These are phyloP conservation scores for Antennarius striatus DNA, from an alignment of 2,113 vertebrate genomes.

Conservation along the genomic window DNA sequence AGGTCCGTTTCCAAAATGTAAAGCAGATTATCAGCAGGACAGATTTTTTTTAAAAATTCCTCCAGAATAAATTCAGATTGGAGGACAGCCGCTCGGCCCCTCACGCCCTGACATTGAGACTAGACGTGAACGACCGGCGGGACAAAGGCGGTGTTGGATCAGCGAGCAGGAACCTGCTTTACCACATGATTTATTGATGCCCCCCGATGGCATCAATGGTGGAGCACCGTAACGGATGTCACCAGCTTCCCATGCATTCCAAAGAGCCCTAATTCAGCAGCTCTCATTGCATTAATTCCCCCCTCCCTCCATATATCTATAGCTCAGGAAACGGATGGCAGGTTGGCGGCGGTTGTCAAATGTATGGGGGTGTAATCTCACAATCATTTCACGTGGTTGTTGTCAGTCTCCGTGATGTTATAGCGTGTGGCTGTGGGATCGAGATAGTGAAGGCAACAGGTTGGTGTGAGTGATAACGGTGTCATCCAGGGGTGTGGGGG, in stretches of 20 bases:
- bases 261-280: constrained; percentile 61
- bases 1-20: neutral
- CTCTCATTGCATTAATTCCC: constrained; percentile 66
- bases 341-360: constrained; percentile 50
- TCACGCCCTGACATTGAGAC: constrained; percentile 50
- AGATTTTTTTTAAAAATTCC: constrained; percentile 3
- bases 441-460: constrained; percentile 36
- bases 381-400: constrained; percentile 15
- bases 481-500: neutral
- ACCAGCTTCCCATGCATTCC: constrained; percentile 55
- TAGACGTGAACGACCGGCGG: constrained; percentile 62
- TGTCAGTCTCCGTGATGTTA: constrained; percentile 33
- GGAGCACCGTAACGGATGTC: constrained; percentile 66
- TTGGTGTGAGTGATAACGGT: constrained; percentile 44
- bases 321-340: constrained; percentile 23
- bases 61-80: constrained; percentile 40
- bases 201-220: constrained; percentile 51
- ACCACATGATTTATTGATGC: constrained; percentile 74
- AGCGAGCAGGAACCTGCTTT: constrained; percentile 58
- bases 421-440: constrained; percentile 31
- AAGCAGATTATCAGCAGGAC: neutral
- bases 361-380: constrained; percentile 55
- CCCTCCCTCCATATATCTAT: constrained; percentile 35
- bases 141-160: constrained; percentile 65
- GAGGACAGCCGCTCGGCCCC: constrained; percentile 26